Percentiles rank a stretch among this genome's conserved stretches.
Conservation (phyloP, 1,140 invertebrate genomes). For the Calephelis nemesis region DNA sequence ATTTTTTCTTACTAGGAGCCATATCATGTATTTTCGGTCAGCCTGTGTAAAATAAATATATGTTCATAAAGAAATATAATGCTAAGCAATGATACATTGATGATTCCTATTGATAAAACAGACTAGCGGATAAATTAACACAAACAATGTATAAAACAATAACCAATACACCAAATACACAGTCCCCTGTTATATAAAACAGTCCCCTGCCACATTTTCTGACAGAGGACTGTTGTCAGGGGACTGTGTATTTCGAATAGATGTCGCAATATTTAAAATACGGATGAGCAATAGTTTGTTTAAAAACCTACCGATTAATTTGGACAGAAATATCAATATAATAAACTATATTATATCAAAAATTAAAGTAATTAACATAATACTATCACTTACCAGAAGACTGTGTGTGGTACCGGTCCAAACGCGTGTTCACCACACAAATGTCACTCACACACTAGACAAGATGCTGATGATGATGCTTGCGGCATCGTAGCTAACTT, state of each 20-base stretch:
- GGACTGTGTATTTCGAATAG: constrained; percentile 25
- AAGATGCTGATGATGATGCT: too few relatives aligned
- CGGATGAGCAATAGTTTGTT: constrained; percentile 17
- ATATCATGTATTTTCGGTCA: constrained; percentile 19
- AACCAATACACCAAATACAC: constrained; percentile 25
- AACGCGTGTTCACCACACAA: constrained; percentile 27
- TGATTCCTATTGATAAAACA: constrained; percentile 30
- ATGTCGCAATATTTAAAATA: constrained; percentile 28
- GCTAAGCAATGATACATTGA: constrained; percentile 28
- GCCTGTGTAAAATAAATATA: constrained; percentile 26
- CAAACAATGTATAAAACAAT: constrained; percentile 31
- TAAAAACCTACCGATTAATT: constrained; percentile 22
- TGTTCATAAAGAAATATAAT: constrained; percentile 24
- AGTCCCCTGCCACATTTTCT: constrained; percentile 15
- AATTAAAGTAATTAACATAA: constrained; percentile 16
- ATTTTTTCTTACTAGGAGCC: constrained; percentile 29
- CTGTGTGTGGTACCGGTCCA: constrained; percentile 21
- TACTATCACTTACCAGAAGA: constrained; percentile 18
- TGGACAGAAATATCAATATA: constrained; percentile 23
- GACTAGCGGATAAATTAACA: constrained; percentile 27
- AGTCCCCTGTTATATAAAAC: constrained; percentile 26
- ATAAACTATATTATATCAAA: constrained; percentile 21
- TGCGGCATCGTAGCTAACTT: constrained; percentile 23
- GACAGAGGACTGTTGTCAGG: constrained; percentile 12
- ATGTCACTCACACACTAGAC: constrained; percentile 3